Conservation (phyloP, 2,888 invertebrate species). For the Coleophora flavipennella region DNA sequence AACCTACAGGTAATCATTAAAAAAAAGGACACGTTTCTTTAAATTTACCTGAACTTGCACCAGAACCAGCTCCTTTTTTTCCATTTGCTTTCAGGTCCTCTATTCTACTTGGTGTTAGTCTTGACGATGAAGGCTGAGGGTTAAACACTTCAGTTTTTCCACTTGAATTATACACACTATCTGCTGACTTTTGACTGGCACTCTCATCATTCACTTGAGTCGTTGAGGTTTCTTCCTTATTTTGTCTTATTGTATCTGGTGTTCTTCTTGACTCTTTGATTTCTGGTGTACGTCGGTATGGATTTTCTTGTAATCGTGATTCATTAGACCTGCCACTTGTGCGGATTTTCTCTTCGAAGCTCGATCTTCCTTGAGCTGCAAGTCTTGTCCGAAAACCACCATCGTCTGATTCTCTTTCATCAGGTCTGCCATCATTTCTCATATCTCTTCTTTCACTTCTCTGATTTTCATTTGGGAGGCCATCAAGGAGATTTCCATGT, state of each 20-base stretch:
- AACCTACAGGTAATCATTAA: too few species aligned
- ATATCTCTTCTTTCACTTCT: too few species aligned
- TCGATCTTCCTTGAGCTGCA: conserved; percentile 50
- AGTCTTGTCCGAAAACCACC: conserved; percentile 72
- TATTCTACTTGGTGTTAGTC: conserved; percentile 59
- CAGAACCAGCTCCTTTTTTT: conserved; percentile 70
- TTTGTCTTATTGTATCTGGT: conserved; percentile 47
- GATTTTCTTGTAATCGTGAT: conserved; percentile 42
- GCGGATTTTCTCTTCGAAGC: conserved; percentile 58
- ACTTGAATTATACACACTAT: conserved; percentile 74
- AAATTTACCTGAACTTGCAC: conserved; percentile 71
- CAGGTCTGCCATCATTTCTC: conserved; percentile 28
- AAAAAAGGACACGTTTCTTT: too few species aligned
- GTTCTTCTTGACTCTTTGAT: conserved; percentile 38
- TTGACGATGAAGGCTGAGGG: conserved; percentile 64
- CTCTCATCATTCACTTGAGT: conserved; percentile 46
- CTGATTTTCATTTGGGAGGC: conserved; percentile 38
- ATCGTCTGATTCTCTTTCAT: conserved; percentile 74
- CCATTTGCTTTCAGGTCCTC: conserved; percentile 63
- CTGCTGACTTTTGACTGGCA: conserved; percentile 63
- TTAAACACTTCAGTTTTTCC: conserved; percentile 51
- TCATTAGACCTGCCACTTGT: conserved; percentile 59
- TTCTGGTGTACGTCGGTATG: conserved; percentile 55
- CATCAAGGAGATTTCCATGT: conserved; percentile 73
- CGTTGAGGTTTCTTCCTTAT: conserved; percentile 45